These are phyloP conservation scores for Erynnis tages DNA, from an alignment of 2,888 invertebrate species.

Conservation along the genomic window DNA sequence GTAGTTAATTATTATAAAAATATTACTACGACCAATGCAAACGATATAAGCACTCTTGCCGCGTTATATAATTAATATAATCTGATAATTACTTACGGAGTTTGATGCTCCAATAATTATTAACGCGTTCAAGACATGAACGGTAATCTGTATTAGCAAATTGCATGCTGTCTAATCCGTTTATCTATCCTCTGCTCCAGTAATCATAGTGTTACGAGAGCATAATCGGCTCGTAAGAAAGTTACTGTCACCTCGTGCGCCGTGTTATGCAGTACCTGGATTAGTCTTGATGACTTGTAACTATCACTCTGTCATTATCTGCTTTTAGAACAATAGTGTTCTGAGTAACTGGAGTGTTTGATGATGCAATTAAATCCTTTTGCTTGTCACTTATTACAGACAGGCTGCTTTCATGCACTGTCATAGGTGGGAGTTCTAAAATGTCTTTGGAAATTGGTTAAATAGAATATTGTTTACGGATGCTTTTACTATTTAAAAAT, in stretches of 20 bases:
- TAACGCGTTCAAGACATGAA: background rate
- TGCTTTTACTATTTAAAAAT: too few species aligned
- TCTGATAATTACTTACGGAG: too few species aligned
- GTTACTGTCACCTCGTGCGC: constrained; percentile 20
- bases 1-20: too few species aligned
- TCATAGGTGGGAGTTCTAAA: too few species aligned
- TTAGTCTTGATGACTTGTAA: constrained; percentile 32
- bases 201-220: constrained; percentile 12
- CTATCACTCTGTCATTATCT: constrained; percentile 22
- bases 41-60: too few species aligned
- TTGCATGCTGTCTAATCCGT: constrained; percentile 10
- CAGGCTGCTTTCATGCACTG: too few species aligned
- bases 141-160: constrained; percentile 1
- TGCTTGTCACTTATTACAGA: too few species aligned
- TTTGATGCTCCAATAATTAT: background rate
- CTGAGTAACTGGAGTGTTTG: background rate
- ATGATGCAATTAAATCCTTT: too few species aligned
- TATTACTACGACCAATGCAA: too few species aligned
- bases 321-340: constrained; percentile 9
- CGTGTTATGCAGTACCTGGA: constrained; percentile 27
- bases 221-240: constrained; percentile 18
- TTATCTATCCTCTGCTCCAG: constrained; percentile 6
- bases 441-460: too few species aligned
- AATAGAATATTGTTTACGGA: too few species aligned
- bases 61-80: too few species aligned